Base-by-base conservation (phyloP, 2,888 invertebrate genomes). In the Matsumyia berberina region DNA sequence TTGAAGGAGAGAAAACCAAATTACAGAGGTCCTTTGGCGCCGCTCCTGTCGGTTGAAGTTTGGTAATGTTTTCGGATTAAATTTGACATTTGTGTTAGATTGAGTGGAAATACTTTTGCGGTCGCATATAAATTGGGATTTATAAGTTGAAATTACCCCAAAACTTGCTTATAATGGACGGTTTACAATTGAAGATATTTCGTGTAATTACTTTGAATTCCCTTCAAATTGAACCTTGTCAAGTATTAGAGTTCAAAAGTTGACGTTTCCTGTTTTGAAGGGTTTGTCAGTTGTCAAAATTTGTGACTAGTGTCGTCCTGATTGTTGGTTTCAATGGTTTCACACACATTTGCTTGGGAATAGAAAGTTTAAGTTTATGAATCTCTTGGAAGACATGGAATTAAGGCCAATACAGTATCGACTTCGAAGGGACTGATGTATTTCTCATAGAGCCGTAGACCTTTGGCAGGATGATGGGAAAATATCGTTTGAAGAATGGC, bases 111-210 rank as follows among this genome's bases (percentile, higher is more conserved):
- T 49, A 58, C 39, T 57, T 67, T 46, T 37, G 66, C 35, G 76
- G 55, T 37, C 29, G 76, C 66, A 76, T 76, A 76, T 76, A 67
- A 58, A 67, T 66, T 31, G 57, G 37, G 46, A 67, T 57, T 76
- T 66, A 37, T 24, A 44, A 46, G 46, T 74, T 46, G 15, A 64
- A 74, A 57, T 73, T 2, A 53, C 3, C 51, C n/a, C 35, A 29
- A n/a, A 24, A 51, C 24, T 12, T 29, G 51, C n/a, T 19, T 19
- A 51, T 51, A 51, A 51, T 51, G 12, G 29, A 31, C 29, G 51
- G 11, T 19, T 46, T 7, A 9, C 24, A 24, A 4, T 24, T 4
- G 24, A 24, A 24, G 24, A 46, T 15, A 2, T 42, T 15, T 42
- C 15, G 8, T 12, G 7, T 15, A 17, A 15, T 0, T 42, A 8